Conservation (phyloP, 2,797 vertebrate genomes). For the Gastrophryne carolinensis region DNA sequence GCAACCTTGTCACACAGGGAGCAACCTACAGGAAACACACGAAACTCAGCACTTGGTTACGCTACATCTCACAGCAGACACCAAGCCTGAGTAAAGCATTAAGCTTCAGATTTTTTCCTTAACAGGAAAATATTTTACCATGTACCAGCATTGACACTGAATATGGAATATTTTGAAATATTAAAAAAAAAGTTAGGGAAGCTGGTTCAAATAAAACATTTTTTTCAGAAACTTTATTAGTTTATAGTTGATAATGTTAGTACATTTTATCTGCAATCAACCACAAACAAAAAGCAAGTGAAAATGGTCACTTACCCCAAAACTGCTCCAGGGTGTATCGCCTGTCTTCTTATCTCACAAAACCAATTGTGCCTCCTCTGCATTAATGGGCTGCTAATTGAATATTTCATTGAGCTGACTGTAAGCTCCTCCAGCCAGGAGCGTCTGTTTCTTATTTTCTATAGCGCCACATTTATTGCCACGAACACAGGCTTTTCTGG, state of each 20-base stretch:
- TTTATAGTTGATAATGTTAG: too few relatives aligned
- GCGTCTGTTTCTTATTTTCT: background rate
- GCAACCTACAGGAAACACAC: conserved; percentile 11
- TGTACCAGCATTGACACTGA: too few relatives aligned
- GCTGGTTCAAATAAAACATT: too few relatives aligned
- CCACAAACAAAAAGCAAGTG: too few relatives aligned
- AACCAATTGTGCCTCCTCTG: background rate
- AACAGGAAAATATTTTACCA: too few relatives aligned
- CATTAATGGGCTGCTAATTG: background rate
- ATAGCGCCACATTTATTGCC: background rate
- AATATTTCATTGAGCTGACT: conserved; percentile 6
- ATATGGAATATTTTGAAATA: too few relatives aligned
- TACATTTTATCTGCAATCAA: too few relatives aligned
- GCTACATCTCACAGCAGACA: too few relatives aligned
- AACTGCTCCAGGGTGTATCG: background rate
- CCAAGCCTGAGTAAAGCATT: background rate
- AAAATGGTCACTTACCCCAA: conserved; percentile 21
- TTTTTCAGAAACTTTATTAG: too few relatives aligned
- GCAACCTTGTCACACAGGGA: conserved; percentile 22
- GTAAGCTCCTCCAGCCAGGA: conserved; percentile 5
- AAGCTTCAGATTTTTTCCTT: too few relatives aligned
- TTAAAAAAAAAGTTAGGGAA: too few relatives aligned
- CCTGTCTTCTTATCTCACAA: background rate
- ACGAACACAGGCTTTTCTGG: background rate
- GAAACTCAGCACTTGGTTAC: background rate